Percentiles rank a stretch among this genome's conserved stretches.
These are phyloP conservation scores for Papilio glaucus DNA, from an alignment of 1,140 invertebrate species.

Conservation along the genomic window DNA sequence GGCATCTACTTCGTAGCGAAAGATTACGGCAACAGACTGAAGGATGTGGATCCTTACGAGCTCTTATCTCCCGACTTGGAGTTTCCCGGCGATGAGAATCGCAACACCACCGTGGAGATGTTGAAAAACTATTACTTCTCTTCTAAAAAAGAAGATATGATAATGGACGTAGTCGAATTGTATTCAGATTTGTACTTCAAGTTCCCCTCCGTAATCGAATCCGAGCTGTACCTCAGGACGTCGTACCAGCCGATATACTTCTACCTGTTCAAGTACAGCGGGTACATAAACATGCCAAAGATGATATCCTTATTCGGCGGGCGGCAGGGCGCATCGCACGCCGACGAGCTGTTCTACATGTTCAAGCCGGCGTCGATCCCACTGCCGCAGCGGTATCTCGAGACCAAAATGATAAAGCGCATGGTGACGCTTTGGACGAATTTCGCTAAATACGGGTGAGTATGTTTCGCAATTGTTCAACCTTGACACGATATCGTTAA, in stretches of 20 bases:
- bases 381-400: conserved; percentile 58
- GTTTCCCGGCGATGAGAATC: conserved; percentile 60
- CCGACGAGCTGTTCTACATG: conserved; percentile 74
- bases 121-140: conserved; percentile 65
- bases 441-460: conserved; percentile 74
- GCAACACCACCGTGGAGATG: conserved; percentile 54
- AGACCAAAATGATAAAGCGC: conserved; percentile 59
- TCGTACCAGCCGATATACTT: conserved; percentile 70
- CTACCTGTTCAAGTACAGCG: conserved; percentile 73
- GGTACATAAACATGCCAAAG: conserved; percentile 70
- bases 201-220: conserved; percentile 64
- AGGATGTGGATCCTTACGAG: conserved; percentile 49
- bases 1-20: conserved; percentile 71
- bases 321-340: conserved; percentile 66
- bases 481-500: too few relatives aligned
- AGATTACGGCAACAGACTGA: conserved; percentile 64
- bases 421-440: conserved; percentile 77
- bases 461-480: conserved; percentile 20
- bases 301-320: conserved; percentile 56
- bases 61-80: conserved; percentile 60
- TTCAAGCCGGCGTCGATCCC: conserved; percentile 70
- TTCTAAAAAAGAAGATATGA: conserved; percentile 57
- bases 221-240: conserved; percentile 62
- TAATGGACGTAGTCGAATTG: conserved; percentile 68
- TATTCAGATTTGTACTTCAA: conserved; percentile 76